Percentiles rank a stretch among this genome's conserved stretches.
phyloP scores from a whole-genome alignment of 2,113 vertebrate species.

The Dicentrarchus labrax region DNA sequence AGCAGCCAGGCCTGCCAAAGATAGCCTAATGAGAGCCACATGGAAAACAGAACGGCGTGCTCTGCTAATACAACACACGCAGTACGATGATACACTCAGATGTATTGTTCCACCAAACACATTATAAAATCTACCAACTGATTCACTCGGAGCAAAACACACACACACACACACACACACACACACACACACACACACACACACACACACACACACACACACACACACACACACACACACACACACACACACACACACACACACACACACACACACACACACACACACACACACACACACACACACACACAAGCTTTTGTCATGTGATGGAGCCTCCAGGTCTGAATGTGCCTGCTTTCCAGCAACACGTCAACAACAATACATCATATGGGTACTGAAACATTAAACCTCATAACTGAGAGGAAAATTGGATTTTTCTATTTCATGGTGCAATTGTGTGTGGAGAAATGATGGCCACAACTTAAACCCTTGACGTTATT shows the following conservation, averaged over 20 bases:
- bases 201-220: conserved; percentile 19
- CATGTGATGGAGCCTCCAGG: conserved; percentile 39
- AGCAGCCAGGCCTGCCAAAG: conserved; percentile 57
- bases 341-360: background rate
- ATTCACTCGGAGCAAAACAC: conserved; percentile 21
- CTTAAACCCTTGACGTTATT: background rate
- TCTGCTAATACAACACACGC: conserved; percentile 49
- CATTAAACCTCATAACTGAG: background rate
- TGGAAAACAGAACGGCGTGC: conserved; percentile 55
- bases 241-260: conserved; percentile 19
- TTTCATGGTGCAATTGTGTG: conserved; percentile 1
- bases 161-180: conserved; percentile 26
- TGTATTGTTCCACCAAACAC: conserved; percentile 53
- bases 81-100: conserved; percentile 44
- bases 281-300: conserved; percentile 10
- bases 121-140: conserved; percentile 30
- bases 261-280: conserved; percentile 26
- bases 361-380: conserved; percentile 29
- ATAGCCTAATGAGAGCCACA: conserved; percentile 74
- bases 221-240: conserved; percentile 24
- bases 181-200: conserved; percentile 21
- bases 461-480: background rate
- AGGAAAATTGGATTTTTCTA: background rate
- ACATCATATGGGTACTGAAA: conserved; percentile 1
- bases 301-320: conserved; percentile 29